Evolutionary conservation across 2,113 vertebrate species (phyloP).

Genomic region (Agelaius tricolor): DNA sequence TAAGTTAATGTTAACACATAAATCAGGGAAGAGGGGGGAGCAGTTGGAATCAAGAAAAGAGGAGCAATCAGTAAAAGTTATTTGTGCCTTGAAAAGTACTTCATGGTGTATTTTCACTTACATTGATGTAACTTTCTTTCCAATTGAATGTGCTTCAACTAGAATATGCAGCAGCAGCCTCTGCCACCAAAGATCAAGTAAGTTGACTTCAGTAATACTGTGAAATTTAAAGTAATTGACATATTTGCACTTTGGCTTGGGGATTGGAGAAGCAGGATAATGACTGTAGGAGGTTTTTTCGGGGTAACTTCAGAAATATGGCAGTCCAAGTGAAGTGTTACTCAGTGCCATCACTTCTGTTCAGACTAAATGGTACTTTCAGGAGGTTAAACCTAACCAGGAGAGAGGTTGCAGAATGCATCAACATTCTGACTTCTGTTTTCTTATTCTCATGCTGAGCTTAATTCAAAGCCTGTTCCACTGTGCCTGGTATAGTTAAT

Average conservation of each 20-base stretch:
- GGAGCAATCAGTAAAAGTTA: not conserved
- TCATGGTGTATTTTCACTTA: not conserved
- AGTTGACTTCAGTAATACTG: constrained; percentile 52
- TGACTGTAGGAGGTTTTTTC: not conserved
- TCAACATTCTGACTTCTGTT: not conserved
- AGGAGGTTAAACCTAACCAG: not conserved
- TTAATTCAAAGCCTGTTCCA: not conserved
- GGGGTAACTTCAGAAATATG: not conserved
- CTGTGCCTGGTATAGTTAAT: not conserved
- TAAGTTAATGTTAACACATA: not conserved
- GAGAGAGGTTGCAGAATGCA: not conserved
- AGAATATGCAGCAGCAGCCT: constrained; percentile 56
- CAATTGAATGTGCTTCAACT: constrained; percentile 24
- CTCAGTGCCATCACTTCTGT: not conserved
- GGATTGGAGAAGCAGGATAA: not conserved
- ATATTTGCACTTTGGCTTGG: not conserved
- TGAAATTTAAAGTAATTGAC: not conserved
- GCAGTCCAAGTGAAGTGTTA: not conserved
- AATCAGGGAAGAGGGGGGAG: not conserved
- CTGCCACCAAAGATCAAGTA: constrained; percentile 79
- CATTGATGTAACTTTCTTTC: constrained; percentile 36
- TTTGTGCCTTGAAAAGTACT: not conserved
- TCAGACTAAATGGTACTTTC: not conserved
- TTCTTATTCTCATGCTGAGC: not conserved
- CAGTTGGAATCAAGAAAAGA: not conserved